Conservation (phyloP, 2,888 invertebrate species). For the Pachydiplax longipennis region DNA sequence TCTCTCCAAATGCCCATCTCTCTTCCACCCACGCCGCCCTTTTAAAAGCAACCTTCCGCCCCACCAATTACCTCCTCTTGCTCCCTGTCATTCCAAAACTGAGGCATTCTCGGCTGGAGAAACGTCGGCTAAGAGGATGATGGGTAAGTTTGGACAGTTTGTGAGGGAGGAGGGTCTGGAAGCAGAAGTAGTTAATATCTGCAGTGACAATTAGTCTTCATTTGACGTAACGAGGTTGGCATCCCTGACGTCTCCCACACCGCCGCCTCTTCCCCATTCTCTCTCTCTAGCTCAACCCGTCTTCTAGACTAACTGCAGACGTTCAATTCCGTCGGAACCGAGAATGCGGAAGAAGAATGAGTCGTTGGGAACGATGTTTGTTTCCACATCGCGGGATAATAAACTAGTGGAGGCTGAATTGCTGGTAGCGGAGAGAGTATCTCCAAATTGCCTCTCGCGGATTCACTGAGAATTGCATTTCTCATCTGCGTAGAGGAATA, state of each 20-base stretch:
- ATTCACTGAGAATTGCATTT: too few species aligned
- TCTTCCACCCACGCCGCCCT: background rate
- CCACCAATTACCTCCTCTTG: background rate
- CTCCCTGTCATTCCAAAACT: background rate
- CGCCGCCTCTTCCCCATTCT: background rate
- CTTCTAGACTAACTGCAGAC: background rate
- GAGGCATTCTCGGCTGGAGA: background rate
- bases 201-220: slow-evolving; percentile 39
- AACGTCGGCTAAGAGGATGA: background rate
- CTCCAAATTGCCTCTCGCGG: too few species aligned
- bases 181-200: background rate
- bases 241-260: slow-evolving; percentile 4
- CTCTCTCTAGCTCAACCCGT: background rate
- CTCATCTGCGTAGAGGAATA: too few species aligned
- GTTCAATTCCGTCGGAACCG: slow-evolving; percentile 61
- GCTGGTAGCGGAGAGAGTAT: too few species aligned
- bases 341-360: slow-evolving; percentile 49
- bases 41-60: background rate
- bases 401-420: background rate
- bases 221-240: slow-evolving; percentile 35
- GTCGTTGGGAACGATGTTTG: background rate
- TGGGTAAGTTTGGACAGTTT: background rate
- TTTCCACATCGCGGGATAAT: background rate
- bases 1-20: background rate
- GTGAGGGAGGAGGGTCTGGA: background rate